Conservation (phyloP, 2,113 vertebrate genomes). For the Origma solitaria region DNA sequence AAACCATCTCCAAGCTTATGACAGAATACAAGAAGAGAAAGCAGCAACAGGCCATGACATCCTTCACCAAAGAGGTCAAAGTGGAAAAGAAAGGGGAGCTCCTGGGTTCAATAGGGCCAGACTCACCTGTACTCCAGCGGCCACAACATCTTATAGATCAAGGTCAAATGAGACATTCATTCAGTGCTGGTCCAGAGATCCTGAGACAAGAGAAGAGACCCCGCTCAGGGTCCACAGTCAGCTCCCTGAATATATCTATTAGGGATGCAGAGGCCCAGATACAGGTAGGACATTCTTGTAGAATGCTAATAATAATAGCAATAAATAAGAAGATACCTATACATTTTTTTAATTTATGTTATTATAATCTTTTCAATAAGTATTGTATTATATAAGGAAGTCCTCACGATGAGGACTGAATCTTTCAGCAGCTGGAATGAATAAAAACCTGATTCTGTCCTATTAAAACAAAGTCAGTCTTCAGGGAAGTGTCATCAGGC, state of each 20-base stretch:
- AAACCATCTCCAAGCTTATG: conserved; percentile 91
- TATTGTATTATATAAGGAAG: not conserved
- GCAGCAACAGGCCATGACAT: conserved; percentile 82
- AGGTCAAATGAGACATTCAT: conserved; percentile 88
- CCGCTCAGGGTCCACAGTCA: conserved; percentile 88
- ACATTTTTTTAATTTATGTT: not conserved
- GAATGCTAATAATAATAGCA: not conserved
- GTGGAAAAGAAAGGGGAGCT: conserved; percentile 74
- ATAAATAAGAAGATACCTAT: not conserved
- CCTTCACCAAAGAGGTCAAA: conserved; percentile 85
- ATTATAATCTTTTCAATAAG: not conserved
- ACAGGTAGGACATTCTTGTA: conserved; percentile 76
- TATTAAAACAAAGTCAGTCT: not conserved
- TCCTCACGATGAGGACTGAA: not conserved
- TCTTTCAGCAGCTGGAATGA: not conserved
- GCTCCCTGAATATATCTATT: conserved; percentile 84
- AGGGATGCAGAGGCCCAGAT: conserved; percentile 93
- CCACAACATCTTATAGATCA: conserved; percentile 91
- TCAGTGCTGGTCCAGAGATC: conserved; percentile 91
- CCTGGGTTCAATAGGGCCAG: conserved; percentile 69
- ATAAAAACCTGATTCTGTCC: not conserved
- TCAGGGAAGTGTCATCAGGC: not conserved
- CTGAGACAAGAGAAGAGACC: conserved; percentile 89
- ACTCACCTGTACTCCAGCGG: conserved; percentile 80
- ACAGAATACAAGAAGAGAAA: conserved; percentile 92